Evolutionary conservation across 2,797 vertebrate species (phyloP), one percentile per base, ranked within the genome.

Genomic region (Helicolenus hilgendorfi): DNA sequence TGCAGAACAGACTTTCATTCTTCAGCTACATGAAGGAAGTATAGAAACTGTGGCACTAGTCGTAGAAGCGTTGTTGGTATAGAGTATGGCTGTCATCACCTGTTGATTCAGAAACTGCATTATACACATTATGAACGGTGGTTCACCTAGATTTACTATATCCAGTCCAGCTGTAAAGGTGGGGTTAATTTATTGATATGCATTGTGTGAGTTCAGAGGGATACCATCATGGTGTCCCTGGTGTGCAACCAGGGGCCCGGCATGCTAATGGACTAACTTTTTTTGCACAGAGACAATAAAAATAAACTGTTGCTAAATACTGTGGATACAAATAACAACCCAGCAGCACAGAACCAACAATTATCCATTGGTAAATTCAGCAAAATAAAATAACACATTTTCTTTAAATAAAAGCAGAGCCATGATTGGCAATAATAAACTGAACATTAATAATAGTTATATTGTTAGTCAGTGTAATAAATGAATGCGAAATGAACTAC

Each of bases 1-100:
- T 83, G 38, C 65, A 77, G 62, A 72, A n/a, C 31, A 63, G 65
- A 81, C 27, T 89, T 83, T 87, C 27, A 85, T 79, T 70, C 62
- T 35, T 3, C 72, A 81, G 76, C 64, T 53, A 15, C 31, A 58
- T 45, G 55, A 24, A 14, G 4, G 38, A 76, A 59, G 62, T 68
- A 20, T 6, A 41, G n/a, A 7, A 68, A 58, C 38, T 63, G 73
- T 79, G 18, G 15, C 76, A 76, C 55, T 45, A 79, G 64, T 77
- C n/a, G n/a, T 31, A 26, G 20, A 75, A 65, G 38, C 56, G 59
- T 22, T 27, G 18, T 36, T 70, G 11, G 26, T 14, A 38, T 14
- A 18, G 15, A 15, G 31, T 18, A 1, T 41, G 15, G 5, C 26
- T 60, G 68, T 56, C 27, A 22, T 38, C 38, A 33, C 20, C 31